Evolutionary conservation across 2,113 vertebrate species (phyloP).

Genomic region (Australoheros scitulus): DNA sequence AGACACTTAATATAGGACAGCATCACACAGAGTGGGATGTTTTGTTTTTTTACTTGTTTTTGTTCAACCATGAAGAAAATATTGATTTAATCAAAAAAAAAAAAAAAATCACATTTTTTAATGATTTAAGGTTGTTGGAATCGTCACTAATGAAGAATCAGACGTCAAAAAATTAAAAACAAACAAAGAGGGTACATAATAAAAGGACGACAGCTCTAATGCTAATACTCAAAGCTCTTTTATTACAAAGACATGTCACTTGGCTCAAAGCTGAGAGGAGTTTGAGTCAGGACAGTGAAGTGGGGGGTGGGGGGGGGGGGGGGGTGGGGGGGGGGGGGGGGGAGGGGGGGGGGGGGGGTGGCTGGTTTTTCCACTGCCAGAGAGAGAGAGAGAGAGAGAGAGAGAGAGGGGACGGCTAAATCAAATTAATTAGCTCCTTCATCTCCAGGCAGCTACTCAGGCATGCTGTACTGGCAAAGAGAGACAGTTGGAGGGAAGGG

Average conservation of each 20-base stretch:
- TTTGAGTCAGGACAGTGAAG: no score
- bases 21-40: fast-evolving
- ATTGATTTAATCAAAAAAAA: no score
- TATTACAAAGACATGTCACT: no score
- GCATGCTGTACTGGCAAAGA: slow-evolving; percentile 76
- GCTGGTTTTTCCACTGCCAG: slow-evolving; percentile 81
- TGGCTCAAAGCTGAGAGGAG: no score
- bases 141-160: no score
- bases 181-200: no score
- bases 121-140: no score
- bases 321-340: slow-evolving; percentile 21
- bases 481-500: slow-evolving; percentile 36
- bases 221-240: no score
- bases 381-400: slow-evolving; percentile 3
- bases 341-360: slow-evolving; percentile 32
- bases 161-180: no score
- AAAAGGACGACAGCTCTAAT: no score
- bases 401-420: slow-evolving; percentile 74
- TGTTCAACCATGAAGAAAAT: fast-evolving
- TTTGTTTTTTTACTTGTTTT: background rate
- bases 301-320: background rate
- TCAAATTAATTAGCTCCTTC: slow-evolving; percentile 87
- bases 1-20: background rate
- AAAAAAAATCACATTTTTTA: background rate
- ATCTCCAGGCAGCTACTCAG: slow-evolving; percentile 83